A percentile compares a stretch with the other conserved stretches of the same genome.
phyloP scores from a whole-genome alignment of 1,140 invertebrate species.

The Drosophila bipectinata region DNA sequence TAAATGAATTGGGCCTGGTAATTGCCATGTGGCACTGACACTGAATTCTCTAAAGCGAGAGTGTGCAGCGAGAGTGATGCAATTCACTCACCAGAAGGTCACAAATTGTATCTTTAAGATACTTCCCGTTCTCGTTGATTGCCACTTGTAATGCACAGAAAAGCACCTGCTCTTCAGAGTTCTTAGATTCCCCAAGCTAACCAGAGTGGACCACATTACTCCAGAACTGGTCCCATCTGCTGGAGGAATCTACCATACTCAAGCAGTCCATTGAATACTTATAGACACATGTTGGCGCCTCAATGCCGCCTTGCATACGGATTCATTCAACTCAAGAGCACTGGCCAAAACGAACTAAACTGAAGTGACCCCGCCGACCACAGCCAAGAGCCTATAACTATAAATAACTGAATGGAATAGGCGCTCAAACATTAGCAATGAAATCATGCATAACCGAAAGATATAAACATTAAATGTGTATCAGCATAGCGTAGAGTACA shows the following conservation, averaged over 20 bases:
- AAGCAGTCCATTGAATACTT: neutral
- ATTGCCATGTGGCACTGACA: slow-evolving; percentile 43
- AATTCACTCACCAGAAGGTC: slow-evolving; percentile 18
- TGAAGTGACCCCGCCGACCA: slow-evolving; percentile 40
- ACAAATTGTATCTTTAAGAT: neutral
- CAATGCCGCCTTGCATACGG: slow-evolving; percentile 60
- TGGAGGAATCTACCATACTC: neutral
- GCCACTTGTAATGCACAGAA: too few relatives aligned
- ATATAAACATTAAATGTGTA: slow-evolving; percentile 36
- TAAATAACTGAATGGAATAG: slow-evolving; percentile 59
- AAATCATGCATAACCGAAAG: slow-evolving; percentile 54
- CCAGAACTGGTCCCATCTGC: neutral
- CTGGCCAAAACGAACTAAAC: slow-evolving; percentile 42
- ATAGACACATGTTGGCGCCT: slow-evolving; percentile 29
- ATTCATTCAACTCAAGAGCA: slow-evolving; percentile 68
- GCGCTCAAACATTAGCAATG: slow-evolving; percentile 56
- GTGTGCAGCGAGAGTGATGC: slow-evolving; percentile 40
- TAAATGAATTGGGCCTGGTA: slow-evolving; percentile 46
- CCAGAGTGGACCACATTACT: neutral
- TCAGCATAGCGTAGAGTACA: slow-evolving; percentile 35
- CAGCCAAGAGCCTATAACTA: slow-evolving; percentile 24
- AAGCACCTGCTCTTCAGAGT: too few relatives aligned
- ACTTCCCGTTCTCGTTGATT: too few relatives aligned
- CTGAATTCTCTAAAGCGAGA: slow-evolving; percentile 4
- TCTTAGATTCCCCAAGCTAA: neutral